Base-by-base conservation (phyloP, 2,888 invertebrate genomes). In the Agrypnus murinus region DNA sequence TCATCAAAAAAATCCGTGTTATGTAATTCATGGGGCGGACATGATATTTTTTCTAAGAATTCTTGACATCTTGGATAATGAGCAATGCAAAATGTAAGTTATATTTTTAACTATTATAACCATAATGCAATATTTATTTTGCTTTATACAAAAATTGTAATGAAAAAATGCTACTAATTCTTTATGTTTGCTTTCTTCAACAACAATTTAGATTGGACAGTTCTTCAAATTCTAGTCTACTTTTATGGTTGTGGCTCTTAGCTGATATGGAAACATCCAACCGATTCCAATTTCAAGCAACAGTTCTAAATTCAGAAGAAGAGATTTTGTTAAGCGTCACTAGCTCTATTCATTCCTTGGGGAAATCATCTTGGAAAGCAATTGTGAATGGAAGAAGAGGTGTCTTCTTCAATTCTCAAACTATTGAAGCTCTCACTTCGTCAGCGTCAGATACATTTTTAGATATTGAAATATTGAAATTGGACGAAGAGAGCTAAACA, bases 181-280 rank as follows among this genome's bases (percentile, higher is more conserved):
- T n/a, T n/a, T n/a, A n/a, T 25, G 25, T 15, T 17, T 55, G 55
- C 34, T 15, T 36, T 32, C 15, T 43, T 15, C 15, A 25, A 60
- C 14, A 60, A 45, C 60, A 60, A 60, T 60, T 32, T 48, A 48
- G 48, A 31, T 31, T 48, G 5, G n/a, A 25, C 1, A 48, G 14
- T 40, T 48, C 66, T 10, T 19, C 43, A 31, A 15, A 38, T 31
- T 12, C 57, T 31, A 53, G 36, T 32, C 9, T 71, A 12, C 63
- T 66, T 15, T 66, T 84, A 17, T 84, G 84, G 84, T 77, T 79
- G 36, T 84, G 84, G 84, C 71, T 78, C 65, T 62, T 83, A 17
- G 82, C 80, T 4, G 71, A 77, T 55, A 77, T 77, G 62, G 74
- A 75, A 58, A 64, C 70, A 10, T 78, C 81, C 15, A 78, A 79